Base-by-base conservation (phyloP, 2,797 vertebrate genomes). In the Euphonia xanthogaster region DNA sequence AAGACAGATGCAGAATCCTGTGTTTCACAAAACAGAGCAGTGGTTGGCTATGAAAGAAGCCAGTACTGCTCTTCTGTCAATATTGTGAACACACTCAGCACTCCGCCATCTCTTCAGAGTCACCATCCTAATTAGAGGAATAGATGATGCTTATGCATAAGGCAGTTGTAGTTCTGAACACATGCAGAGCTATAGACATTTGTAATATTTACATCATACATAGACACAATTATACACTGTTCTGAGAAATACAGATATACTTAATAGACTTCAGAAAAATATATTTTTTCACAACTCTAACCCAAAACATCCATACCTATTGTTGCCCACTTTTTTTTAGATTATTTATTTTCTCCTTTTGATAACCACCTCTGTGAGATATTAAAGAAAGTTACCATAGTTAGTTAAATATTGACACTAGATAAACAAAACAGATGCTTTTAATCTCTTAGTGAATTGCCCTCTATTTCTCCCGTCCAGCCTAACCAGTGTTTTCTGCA, bases 51-150 rank as follows among this genome's bases (percentile, higher is more conserved):
- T 39, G 55, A 60, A 82, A 78, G 74, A 44, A 72, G 33, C 9
- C 2, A 1, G 55, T 22, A 45, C 30, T 39, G n/a, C 18, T 84
- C n/a, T 74, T 73, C 57, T 0, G 0, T 14, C 37, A 58, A 1
- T 31, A 54, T 9, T 30, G 16, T 21, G 28, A 74, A 63, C 23
- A 40, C 6, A 13, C 48, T 66, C 6, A n/a, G 7, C 48, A n/a
- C 8, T 55, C 17, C 40, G 51, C 33, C 14, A 27, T 28, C 40
- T 60, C 48, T 73, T 58, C 61, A 35, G 25, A 42, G 30, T 13
- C 16, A 33, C 33, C 14, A 1, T 35, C 11, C 62, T 44, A 3
- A 1, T 37, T 33, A 63, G 7, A 40, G 33, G 14, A 89, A 40
- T 2, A 58, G 2, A 54, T 16, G 14, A 94, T 51, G 31, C 12